Conservation (phyloP, 1,140 invertebrate species). For the Armadillidium nasatum region DNA sequence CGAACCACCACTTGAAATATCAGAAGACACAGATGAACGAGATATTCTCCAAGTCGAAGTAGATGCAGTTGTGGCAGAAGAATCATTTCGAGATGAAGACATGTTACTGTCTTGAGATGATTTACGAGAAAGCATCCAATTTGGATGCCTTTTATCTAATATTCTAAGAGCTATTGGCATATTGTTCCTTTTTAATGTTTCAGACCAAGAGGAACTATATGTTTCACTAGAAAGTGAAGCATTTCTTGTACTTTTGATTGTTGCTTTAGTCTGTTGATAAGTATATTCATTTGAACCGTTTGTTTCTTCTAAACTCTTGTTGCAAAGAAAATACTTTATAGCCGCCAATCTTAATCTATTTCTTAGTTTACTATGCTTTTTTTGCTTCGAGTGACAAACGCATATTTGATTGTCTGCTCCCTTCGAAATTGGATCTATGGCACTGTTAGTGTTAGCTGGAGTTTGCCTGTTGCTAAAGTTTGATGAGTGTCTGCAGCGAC, state of each 20-base stretch:
- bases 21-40: conserved; percentile 31
- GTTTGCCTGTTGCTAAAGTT: conserved; percentile 85
- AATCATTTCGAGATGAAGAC: conserved; percentile 32
- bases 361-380: conserved; percentile 14
- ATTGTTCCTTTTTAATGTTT: conserved; percentile 17
- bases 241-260: conserved; percentile 22
- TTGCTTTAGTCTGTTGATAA: conserved; percentile 23
- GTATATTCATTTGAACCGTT: conserved; percentile 21
- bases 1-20: conserved; percentile 28
- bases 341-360: conserved; percentile 22
- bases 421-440: conserved; percentile 69
- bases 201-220: conserved; percentile 28
- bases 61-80: conserved; percentile 30
- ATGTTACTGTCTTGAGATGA: conserved; percentile 30
- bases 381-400: conserved; percentile 22
- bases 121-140: conserved; percentile 26
- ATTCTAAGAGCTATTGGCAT: conserved; percentile 22
- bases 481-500: conserved; percentile 74
- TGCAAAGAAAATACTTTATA: conserved; percentile 29
- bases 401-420: conserved; percentile 53
- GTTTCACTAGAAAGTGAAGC: conserved; percentile 28
- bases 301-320: conserved; percentile 3
- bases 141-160: conserved; percentile 20
- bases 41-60: conserved; percentile 33
- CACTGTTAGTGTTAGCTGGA: conserved; percentile 78